Evolutionary conservation across 2,888 invertebrate genomes (phyloP).

Genomic region (Dolomedes plantarius): DNA sequence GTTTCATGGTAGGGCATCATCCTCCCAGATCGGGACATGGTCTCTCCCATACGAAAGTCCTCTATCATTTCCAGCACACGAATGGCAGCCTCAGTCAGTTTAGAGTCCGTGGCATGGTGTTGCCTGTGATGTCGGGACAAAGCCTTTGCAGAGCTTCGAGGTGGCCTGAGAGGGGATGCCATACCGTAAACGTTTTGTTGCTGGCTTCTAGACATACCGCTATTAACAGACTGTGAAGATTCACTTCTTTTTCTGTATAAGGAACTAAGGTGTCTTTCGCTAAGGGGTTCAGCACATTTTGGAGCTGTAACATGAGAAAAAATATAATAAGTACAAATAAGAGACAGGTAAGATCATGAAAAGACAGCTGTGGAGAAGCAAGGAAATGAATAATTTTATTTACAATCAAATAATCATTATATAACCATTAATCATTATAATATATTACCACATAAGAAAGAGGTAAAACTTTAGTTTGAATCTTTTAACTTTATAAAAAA

Average conservation of each 20-base stretch:
- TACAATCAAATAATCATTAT: too few species aligned
- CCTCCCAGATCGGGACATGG: slow-evolving; percentile 40
- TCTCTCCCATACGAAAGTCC: slow-evolving; percentile 74
- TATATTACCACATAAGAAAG: too few species aligned
- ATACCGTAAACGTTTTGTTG: slow-evolving; percentile 27
- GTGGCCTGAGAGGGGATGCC: not conserved
- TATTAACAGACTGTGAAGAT: slow-evolving; percentile 37
- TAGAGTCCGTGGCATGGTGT: slow-evolving; percentile 70
- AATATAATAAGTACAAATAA: too few species aligned
- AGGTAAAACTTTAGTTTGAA: too few species aligned
- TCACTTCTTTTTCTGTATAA: slow-evolving; percentile 61
- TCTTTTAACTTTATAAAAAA: too few species aligned
- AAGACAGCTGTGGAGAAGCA: too few species aligned
- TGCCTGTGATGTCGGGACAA: slow-evolving; percentile 23
- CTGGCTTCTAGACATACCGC: slow-evolving; percentile 3
- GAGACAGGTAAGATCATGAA: too few species aligned
- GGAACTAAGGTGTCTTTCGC: slow-evolving; percentile 60
- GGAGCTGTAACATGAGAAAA: slow-evolving; percentile 19
- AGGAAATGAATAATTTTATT: too few species aligned
- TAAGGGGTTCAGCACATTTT: slow-evolving; percentile 39
- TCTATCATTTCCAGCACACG: slow-evolving; percentile 76
- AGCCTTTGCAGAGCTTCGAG: not conserved
- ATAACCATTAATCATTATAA: too few species aligned
- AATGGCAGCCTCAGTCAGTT: slow-evolving; percentile 75
- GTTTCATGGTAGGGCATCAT: slow-evolving; percentile 14